Evolutionary conservation across 30 jellyfish, hydroid and myxozoan genomes (phyloP).

Genomic region (Haliclystus octoradiatus): DNA sequence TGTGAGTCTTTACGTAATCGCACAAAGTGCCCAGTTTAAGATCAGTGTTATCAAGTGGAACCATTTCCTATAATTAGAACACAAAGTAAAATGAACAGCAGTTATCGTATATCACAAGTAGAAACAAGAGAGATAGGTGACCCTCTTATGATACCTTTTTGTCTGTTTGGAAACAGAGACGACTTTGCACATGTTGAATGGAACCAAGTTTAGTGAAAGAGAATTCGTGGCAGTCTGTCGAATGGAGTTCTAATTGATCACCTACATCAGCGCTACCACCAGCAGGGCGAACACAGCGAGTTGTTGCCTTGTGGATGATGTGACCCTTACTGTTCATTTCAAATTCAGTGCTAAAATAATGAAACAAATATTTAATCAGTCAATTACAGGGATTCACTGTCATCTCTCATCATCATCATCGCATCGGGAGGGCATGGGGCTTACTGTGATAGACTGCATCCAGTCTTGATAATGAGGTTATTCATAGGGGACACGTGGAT

Average conservation of each 20-base stretch:
- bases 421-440: too few species aligned
- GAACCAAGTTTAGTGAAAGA: slow-evolving; percentile 71
- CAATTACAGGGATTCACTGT: too few species aligned
- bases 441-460: slow-evolving; percentile 55
- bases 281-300: slow-evolving; percentile 39
- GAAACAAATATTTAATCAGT: not conserved
- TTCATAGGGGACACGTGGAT: slow-evolving; percentile 54
- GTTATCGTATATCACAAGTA: not conserved
- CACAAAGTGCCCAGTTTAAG: slow-evolving; percentile 54
- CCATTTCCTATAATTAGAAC: slow-evolving; percentile 47
- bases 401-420: too few species aligned
- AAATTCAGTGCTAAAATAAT: slow-evolving; percentile 72
- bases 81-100: not conserved
- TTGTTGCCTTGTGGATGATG: slow-evolving; percentile 27
- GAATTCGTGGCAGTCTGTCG: slow-evolving; percentile 53
- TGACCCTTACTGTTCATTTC: slow-evolving; percentile 45
- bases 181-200: slow-evolving; percentile 32
- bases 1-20: slow-evolving; percentile 20
- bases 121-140: not conserved
- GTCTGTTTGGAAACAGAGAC: slow-evolving; percentile 66
- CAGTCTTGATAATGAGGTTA: slow-evolving; percentile 50
- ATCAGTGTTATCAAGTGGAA: slow-evolving; percentile 63
- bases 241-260: slow-evolving; percentile 21
- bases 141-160: slow-evolving; percentile 25
- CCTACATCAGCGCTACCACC: slow-evolving; percentile 37